These are phyloP conservation scores for Lepidocyrtinus sp. DNA, from an alignment of 2,888 invertebrate species.

Conservation along the genomic window DNA sequence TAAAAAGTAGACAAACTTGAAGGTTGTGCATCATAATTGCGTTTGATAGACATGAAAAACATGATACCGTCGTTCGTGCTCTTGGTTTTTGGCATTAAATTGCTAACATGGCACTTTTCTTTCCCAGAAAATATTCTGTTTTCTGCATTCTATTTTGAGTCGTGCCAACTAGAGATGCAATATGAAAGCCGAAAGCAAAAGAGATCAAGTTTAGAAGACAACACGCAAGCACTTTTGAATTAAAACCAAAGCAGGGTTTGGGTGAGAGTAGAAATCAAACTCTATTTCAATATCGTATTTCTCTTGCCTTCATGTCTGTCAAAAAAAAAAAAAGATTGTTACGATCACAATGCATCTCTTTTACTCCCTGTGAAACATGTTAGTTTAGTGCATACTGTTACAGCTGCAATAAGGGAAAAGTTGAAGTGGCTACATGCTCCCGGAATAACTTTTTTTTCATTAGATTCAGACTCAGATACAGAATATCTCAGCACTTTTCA, in stretches of 20 bases:
- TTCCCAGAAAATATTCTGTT: neutral
- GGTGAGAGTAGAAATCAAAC: constrained; percentile 22
- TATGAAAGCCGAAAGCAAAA: constrained; percentile 9
- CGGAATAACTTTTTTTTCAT: neutral
- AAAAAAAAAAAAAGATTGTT: constrained; percentile 39
- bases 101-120: constrained; percentile 44
- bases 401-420: neutral
- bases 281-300: constrained; percentile 52
- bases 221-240: constrained; percentile 25
- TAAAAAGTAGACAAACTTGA: constrained; percentile 2
- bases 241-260: constrained; percentile 29
- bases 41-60: constrained; percentile 15
- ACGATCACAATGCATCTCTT: neutral
- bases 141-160: neutral
- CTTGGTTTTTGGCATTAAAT: constrained; percentile 25
- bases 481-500: too few species aligned
- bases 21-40: constrained; percentile 29
- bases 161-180: constrained; percentile 23
- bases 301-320: constrained; percentile 34
- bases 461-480: too few species aligned
- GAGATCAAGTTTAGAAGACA: constrained; percentile 9
- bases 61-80: constrained; percentile 4
- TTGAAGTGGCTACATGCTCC: neutral
- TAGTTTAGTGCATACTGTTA: constrained; percentile 28
- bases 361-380: constrained; percentile 25